phyloP scores from a whole-genome alignment of 2,113 vertebrate species.

The Phodopus roborovskii region DNA sequence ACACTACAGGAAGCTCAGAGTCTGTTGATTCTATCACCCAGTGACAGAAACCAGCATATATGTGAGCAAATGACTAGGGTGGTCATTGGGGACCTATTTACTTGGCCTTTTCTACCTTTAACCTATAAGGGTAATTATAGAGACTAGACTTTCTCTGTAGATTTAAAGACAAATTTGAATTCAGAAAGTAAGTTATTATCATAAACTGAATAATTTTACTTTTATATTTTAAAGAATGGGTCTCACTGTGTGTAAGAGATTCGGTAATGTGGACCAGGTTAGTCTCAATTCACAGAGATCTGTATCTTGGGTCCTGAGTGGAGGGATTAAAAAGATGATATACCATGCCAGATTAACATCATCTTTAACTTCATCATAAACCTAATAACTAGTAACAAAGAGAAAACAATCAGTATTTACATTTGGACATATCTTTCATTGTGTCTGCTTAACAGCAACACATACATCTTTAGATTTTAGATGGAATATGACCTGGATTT shows the following conservation, averaged over 20 bases:
- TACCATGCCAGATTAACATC: not conserved
- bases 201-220: slow-evolving; percentile 2
- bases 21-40: not conserved
- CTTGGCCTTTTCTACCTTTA: not conserved
- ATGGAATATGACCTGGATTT: too few relatives aligned
- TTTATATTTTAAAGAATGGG: not conserved
- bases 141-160: not conserved
- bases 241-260: not conserved
- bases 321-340: too few relatives aligned
- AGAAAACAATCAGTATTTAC: too few relatives aligned
- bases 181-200: not conserved
- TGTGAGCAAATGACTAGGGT: not conserved
- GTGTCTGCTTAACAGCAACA: not conserved
- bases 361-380: slow-evolving; percentile 6
- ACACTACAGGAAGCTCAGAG: not conserved
- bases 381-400: not conserved
- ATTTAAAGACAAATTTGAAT: slow-evolving; percentile 45
- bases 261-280: too few relatives aligned
- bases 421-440: too few relatives aligned
- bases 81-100: not conserved
- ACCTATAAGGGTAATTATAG: not conserved
- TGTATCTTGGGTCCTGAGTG: too few relatives aligned
- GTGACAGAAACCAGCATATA: accelerated
- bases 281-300: too few relatives aligned
- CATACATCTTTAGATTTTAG: too few relatives aligned